phyloP scores from a whole-genome alignment of 1,140 invertebrate species.

The Elysia chlorotica region DNA sequence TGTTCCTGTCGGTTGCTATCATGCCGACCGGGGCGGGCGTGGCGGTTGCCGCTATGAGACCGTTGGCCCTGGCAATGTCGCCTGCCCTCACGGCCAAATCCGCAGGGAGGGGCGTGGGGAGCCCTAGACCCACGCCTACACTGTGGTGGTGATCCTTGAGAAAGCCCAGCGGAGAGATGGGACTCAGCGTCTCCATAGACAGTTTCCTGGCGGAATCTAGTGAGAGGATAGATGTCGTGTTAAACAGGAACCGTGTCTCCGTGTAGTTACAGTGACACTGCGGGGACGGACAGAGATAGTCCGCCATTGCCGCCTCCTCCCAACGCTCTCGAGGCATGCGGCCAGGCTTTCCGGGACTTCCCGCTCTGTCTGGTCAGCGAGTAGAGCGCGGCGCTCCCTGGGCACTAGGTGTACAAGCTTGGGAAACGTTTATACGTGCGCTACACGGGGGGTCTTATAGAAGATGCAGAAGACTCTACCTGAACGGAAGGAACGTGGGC shows the following conservation, averaged over 20 bases:
- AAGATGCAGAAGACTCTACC: too few relatives aligned
- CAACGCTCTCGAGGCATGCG: neutral
- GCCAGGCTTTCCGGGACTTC: too few relatives aligned
- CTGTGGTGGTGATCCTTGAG: slow-evolving; percentile 5
- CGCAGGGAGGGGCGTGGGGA: too few relatives aligned
- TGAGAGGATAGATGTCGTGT: slow-evolving; percentile 5
- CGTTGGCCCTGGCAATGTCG: neutral
- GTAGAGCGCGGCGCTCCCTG: too few relatives aligned
- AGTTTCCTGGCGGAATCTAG: slow-evolving; percentile 5
- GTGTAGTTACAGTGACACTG: slow-evolving; percentile 1
- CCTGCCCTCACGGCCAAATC: neutral
- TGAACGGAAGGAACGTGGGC: too few relatives aligned
- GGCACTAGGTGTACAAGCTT: too few relatives aligned
- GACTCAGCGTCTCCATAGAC: neutral
- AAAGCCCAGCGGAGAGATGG: slow-evolving; percentile 3
- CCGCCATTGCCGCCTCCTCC: neutral
- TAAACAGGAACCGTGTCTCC: slow-evolving; percentile 6
- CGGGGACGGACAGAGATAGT: slow-evolving; percentile 7
- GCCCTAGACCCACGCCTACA: too few relatives aligned
- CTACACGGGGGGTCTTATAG: too few relatives aligned
- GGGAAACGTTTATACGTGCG: too few relatives aligned
- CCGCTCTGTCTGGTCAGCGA: too few relatives aligned
- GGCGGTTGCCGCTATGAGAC: neutral
- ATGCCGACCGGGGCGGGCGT: neutral
- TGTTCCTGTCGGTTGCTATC: neutral